phyloP scores from a whole-genome alignment of 2,888 invertebrate species.

The Ophion costatus region DNA sequence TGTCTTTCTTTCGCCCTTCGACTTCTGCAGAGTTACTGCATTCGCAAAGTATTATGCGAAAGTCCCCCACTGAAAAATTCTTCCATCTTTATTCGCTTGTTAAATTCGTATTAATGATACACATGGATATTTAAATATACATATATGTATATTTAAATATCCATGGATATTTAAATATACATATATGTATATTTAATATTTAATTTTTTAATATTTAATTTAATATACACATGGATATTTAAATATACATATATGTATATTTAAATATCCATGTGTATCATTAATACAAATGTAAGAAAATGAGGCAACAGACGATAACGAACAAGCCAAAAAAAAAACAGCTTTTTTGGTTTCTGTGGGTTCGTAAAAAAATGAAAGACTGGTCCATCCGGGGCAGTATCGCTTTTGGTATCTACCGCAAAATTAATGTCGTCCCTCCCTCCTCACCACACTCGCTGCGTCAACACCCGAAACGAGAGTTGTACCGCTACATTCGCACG shows the following conservation, averaged over 20 bases:
- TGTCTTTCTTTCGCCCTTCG: neutral
- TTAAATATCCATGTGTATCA: no score
- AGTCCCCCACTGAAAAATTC: no score
- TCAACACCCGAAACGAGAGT: slow-evolving; percentile 37
- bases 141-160: no score
- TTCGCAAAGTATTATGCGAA: no score
- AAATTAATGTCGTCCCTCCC: slow-evolving; percentile 39
- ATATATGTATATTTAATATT: no score
- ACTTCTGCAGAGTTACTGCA: no score
- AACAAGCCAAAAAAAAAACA: slow-evolving; percentile 3
- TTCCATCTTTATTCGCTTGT: no score
- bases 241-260: no score
- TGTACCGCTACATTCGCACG: slow-evolving; percentile 57
- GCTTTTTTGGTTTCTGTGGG: slow-evolving; percentile 12
- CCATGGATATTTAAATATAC: neutral
- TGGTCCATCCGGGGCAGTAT: slow-evolving; percentile 19
- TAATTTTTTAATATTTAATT: no score
- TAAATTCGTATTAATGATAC: no score
- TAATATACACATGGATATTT: neutral
- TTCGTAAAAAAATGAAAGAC: slow-evolving; percentile 35
- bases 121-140: no score
- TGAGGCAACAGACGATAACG: slow-evolving; percentile 7
- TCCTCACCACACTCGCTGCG: neutral
- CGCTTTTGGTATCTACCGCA: slow-evolving; percentile 33
- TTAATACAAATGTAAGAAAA: slow-evolving; percentile 27